A percentile compares a stretch with the other conserved stretches of the same genome.
Conservation (phyloP, 2,888 invertebrate genomes). For the Cenopis cana region DNA sequence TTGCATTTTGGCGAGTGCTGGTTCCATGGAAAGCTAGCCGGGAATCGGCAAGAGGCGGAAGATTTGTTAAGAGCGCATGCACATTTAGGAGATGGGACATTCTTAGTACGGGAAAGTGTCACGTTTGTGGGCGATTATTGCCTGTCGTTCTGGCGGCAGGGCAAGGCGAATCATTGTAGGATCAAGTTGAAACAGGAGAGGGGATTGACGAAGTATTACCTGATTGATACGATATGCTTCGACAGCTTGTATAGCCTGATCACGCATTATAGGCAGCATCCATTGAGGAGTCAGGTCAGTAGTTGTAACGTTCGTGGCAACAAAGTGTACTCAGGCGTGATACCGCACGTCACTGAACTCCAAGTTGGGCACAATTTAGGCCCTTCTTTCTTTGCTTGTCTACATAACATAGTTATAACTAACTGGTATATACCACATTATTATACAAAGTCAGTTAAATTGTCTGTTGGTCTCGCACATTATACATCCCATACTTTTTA, state of each 20-base stretch:
- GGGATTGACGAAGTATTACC: conserved; percentile 94
- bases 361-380: too few relatives aligned
- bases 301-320: not conserved
- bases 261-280: conserved; percentile 94
- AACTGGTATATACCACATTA: too few relatives aligned
- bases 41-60: conserved; percentile 92
- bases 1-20: conserved; percentile 96
- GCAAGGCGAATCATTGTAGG: conserved; percentile 95
- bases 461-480: too few relatives aligned
- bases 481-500: too few relatives aligned
- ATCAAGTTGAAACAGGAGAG: conserved; percentile 95
- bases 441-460: too few relatives aligned
- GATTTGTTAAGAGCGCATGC: conserved; percentile 90
- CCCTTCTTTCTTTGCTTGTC: too few relatives aligned
- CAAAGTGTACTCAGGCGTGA: too few relatives aligned
- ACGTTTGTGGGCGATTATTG: conserved; percentile 99
- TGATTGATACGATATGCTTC: conserved; percentile 94
- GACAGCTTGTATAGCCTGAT: conserved; percentile 97
- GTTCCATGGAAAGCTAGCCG: conserved; percentile 95
- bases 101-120: conserved; percentile 96
- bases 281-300: conserved; percentile 91
- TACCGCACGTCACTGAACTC: too few relatives aligned
- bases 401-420: too few relatives aligned
- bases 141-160: conserved; percentile 96
- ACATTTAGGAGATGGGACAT: conserved; percentile 95